phyloP scores from a whole-genome alignment of 2,888 invertebrate species.

The Tenodera sinensis region DNA sequence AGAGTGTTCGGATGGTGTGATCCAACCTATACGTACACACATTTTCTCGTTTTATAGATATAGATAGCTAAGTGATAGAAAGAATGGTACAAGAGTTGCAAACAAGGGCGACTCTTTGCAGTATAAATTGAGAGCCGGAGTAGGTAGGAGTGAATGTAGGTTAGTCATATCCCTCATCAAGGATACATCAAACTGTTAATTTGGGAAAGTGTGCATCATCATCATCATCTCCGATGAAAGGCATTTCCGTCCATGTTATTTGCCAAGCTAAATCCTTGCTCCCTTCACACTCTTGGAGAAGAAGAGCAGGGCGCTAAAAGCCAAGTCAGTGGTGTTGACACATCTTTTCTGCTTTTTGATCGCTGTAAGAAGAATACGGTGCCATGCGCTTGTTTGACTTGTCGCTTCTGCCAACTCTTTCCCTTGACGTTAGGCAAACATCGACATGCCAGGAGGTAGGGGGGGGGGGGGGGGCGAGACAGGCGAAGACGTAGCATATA shows the following conservation, averaged over 20 bases:
- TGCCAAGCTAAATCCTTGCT: background rate
- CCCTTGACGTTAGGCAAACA: constrained; percentile 5
- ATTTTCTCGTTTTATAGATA: no score
- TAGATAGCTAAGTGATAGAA: no score
- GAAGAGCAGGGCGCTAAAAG: background rate
- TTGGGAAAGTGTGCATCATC: background rate
- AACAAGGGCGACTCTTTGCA: no score
- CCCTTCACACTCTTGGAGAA: background rate
- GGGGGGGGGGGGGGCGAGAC: background rate
- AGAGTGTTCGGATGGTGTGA: no score
- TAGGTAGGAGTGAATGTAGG: no score
- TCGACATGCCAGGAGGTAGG: background rate
- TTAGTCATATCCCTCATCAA: background rate
- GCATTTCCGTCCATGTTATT: background rate
- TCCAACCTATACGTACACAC: no score
- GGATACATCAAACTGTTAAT: background rate
- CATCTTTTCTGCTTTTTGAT: background rate
- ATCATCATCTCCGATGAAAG: background rate
- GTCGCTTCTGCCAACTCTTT: background rate
- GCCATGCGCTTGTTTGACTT: constrained; percentile 20
- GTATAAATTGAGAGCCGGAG: no score
- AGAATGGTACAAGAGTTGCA: no score
- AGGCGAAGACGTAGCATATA: background rate
- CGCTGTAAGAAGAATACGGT: constrained; percentile 11
- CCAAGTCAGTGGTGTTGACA: constrained; percentile 1